Conservation (phyloP, 2,797 vertebrate species). For the Sphenopsis melanotis region DNA sequence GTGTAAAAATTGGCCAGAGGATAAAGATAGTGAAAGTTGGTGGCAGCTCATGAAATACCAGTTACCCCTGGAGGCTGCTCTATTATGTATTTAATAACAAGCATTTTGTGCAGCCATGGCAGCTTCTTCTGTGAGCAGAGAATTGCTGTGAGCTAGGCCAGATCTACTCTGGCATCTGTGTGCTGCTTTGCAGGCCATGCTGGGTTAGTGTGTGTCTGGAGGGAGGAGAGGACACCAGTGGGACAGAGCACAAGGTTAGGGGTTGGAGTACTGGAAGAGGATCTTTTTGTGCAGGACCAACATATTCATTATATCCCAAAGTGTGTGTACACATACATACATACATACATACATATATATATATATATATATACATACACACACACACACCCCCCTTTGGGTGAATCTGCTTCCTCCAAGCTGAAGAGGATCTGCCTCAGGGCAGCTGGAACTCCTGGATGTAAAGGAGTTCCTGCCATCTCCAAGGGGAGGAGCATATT, state of each 20-base stretch:
- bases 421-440: not conserved
- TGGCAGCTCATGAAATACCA: not conserved
- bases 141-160: not conserved
- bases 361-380: no score
- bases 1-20: not conserved
- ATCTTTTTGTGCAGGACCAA: not conserved
- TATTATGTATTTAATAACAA: not conserved
- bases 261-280: not conserved
- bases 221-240: not conserved
- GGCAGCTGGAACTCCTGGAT: not conserved
- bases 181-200: not conserved
- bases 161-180: not conserved
- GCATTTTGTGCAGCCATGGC: accelerated
- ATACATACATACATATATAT: no score
- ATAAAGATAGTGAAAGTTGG: not conserved
- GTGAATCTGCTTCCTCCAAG: not conserved
- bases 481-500: not conserved
- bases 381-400: not conserved
- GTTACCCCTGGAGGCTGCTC: not conserved
- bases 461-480: not conserved
- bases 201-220: not conserved
- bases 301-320: accelerated
- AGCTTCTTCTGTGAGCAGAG: not conserved
- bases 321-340: no score
- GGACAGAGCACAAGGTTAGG: not conserved